Base-by-base conservation (phyloP, 2,113 vertebrate genomes). In the Podilymbus podiceps region DNA sequence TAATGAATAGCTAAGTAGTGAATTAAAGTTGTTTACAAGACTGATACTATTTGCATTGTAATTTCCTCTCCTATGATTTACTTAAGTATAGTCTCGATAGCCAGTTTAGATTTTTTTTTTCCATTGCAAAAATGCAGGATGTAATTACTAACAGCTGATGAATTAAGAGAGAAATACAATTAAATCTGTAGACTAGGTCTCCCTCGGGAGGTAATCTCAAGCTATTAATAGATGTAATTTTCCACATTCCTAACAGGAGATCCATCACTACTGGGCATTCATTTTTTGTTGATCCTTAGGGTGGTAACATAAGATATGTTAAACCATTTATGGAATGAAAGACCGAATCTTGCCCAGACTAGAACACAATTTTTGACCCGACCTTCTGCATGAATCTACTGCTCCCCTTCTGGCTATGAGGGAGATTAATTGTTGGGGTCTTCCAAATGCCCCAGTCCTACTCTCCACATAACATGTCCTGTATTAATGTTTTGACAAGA, bases 11-110 rank as follows among this genome's bases (percentile, higher is more conserved):
- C 52, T 89, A 76, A 82, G 35, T 67, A 82, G 53, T 44, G 8
- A 88, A 89, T 76, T 93, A 83, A 93, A 96, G 40, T 83, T 85
- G 77, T 95, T 96, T 96, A 89, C 58, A 88, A 92, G 62, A 88
- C 15, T 64, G 19, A 66, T 63, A 76, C 25, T 85, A 22, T 75
- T 95, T 94, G 77, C 55, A 38, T 55, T 91, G 62, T 78, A 55
- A 91, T 96, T 89, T 93, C 66, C 67, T 31, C 46, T 95, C 50
- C 42, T 50, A 47, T 73, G 56, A 94, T 87, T 78, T 74, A 88
- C 87, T 74, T 79, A 96, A 55, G 46, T 59, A 58, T 42, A 88
- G 55, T 49, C 58, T 94, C 62, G 64, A 44, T 28, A 87, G 40
- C 80, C 63, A 87, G 38, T 60, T 93, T 58, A 66, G 49, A 91